These are phyloP conservation scores for Chaetodon auriga DNA, from an alignment of 2,113 vertebrate species.

Conservation along the genomic window DNA sequence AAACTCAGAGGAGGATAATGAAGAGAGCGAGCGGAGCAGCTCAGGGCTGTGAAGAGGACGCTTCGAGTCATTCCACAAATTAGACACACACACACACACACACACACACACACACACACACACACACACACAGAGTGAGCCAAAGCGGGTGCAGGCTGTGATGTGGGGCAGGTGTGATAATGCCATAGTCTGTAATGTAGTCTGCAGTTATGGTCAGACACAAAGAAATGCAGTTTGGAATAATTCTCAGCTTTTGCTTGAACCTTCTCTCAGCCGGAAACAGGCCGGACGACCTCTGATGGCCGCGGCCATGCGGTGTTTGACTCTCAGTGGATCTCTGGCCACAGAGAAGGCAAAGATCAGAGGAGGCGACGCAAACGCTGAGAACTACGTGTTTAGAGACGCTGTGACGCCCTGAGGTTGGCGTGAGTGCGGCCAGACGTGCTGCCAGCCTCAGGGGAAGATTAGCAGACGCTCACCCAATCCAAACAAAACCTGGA, in stretches of 20 bases:
- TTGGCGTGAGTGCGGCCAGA: background rate
- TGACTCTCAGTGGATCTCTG: background rate
- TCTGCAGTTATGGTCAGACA: conserved; percentile 5
- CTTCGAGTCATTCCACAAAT: conserved; percentile 44
- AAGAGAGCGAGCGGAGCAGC: conserved; percentile 48
- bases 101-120: conserved; percentile 17
- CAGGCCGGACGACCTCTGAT: background rate
- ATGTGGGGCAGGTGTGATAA: conserved; percentile 20
- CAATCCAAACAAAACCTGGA: conserved; percentile 11
- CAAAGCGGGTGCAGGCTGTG: conserved; percentile 22
- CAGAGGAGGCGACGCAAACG: background rate
- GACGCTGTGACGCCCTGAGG: conserved; percentile 13
- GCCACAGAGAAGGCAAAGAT: background rate
- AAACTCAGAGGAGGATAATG: conserved; percentile 29
- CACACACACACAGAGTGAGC: conserved; percentile 28
- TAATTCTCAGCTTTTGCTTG: background rate
- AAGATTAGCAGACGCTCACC: conserved; percentile 22
- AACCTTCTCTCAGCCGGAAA: background rate
- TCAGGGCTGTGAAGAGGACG: conserved; percentile 41
- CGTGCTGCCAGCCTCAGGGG: conserved; percentile 12
- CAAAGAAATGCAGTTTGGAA: conserved; percentile 3
- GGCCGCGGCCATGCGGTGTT: too few species aligned
- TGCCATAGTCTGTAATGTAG: conserved; percentile 13
- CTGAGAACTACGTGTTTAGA: background rate
- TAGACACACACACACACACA: conserved; percentile 14